Evolutionary conservation across 2,113 vertebrate genomes (phyloP).

Genomic region (Vombatus ursinus): DNA sequence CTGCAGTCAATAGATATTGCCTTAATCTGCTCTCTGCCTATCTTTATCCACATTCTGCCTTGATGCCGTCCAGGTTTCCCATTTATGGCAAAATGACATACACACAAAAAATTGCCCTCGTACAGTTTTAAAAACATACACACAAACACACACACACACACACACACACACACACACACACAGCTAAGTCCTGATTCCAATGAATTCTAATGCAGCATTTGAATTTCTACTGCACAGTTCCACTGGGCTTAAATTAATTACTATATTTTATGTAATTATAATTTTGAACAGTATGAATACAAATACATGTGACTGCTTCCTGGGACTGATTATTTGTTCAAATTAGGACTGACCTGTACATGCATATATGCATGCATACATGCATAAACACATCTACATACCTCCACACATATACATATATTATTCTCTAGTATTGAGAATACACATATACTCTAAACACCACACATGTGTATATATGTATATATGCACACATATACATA

Average conservation of each 20-base stretch:
- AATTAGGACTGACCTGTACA: neutral
- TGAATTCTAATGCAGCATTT: neutral
- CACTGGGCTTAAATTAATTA: neutral
- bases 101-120: neutral
- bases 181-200: neutral
- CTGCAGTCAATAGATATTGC: neutral
- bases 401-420: neutral
- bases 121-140: neutral
- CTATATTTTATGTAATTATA: neutral
- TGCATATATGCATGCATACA: neutral
- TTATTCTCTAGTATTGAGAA: neutral
- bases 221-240: neutral
- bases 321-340: neutral
- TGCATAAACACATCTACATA: neutral
- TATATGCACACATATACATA: neutral
- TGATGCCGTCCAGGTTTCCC: neutral
- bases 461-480: neutral
- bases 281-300: neutral
- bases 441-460: neutral
- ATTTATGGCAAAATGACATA: neutral
- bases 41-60: neutral
- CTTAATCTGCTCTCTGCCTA: accelerated
- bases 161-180: neutral
- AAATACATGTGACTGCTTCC: neutral
- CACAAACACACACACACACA: neutral